Evolutionary conservation across 2,113 vertebrate species (phyloP).

Genomic region (Gymnorhina tibicen): DNA sequence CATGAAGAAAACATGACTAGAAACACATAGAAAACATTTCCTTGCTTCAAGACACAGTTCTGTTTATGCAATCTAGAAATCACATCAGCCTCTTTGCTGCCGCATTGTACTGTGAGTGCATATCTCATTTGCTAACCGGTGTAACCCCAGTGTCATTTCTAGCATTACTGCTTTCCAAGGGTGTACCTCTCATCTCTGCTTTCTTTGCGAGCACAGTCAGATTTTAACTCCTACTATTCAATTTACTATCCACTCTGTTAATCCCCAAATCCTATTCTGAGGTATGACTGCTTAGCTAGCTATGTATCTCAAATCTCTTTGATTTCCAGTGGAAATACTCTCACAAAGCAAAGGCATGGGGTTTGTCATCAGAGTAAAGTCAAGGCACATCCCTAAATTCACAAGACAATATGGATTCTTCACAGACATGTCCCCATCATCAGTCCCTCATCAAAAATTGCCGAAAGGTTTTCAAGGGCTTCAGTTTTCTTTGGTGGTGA

Average conservation of each 20-base stretch:
- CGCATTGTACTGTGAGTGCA: not conserved
- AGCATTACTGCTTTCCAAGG: conserved; percentile 32
- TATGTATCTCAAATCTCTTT: conserved; percentile 55
- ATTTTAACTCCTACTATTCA: conserved; percentile 61
- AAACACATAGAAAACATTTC: not conserved
- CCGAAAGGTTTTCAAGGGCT: not conserved
- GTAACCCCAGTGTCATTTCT: not conserved
- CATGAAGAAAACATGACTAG: not conserved
- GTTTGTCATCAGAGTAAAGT: not conserved
- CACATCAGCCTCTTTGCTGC: not conserved
- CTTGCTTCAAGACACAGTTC: not conserved
- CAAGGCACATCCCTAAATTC: not conserved
- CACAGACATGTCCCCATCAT: not conserved
- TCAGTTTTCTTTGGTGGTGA: not conserved
- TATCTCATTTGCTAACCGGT: not conserved
- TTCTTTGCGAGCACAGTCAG: not conserved
- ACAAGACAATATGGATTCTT: not conserved
- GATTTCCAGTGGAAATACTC: conserved; percentile 42
- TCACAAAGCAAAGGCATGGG: not conserved
- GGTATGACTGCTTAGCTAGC: conserved; percentile 61
- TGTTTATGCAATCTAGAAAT: not conserved
- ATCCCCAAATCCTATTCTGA: conserved; percentile 61
- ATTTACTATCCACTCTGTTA: conserved; percentile 56
- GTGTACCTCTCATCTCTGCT: conserved; percentile 32
- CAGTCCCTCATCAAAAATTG: not conserved